Conservation (phyloP, 1,140 invertebrate species). For the Camponotus vicinus region DNA sequence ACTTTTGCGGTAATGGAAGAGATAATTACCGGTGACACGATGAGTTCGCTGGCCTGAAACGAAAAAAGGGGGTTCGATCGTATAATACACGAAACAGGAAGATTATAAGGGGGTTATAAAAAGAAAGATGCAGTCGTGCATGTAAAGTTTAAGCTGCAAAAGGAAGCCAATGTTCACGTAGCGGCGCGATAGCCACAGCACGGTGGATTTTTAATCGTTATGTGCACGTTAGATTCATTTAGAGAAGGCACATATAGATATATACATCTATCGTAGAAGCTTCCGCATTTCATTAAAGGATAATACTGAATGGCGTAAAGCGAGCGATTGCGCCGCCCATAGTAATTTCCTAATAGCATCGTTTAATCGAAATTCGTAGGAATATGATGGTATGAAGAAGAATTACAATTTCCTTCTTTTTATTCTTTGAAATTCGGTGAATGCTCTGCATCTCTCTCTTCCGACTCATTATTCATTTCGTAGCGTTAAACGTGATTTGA, state of each 20-base stretch:
- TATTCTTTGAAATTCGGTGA: not conserved
- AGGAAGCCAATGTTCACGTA: not conserved
- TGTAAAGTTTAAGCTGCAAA: not conserved
- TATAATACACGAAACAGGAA: not conserved
- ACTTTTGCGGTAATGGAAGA: conserved; percentile 44
- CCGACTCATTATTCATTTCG: not conserved
- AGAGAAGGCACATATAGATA: not conserved
- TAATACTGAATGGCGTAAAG: conserved; percentile 54
- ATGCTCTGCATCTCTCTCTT: not conserved
- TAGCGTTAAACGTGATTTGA: not conserved
- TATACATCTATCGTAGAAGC: not conserved
- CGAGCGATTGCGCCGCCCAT: not conserved
- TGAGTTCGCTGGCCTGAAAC: not conserved
- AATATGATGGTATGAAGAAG: conserved; percentile 2
- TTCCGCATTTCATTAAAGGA: conserved; percentile 38
- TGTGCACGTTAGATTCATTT: conserved; percentile 39
- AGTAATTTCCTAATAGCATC: conserved; percentile 62
- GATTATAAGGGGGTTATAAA: conserved; percentile 3
- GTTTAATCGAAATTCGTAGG: conserved; percentile 61
- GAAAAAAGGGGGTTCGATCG: conserved; percentile 11
- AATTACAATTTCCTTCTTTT: conserved; percentile 17
- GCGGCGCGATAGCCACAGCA: not conserved
- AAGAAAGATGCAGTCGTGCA: not conserved
- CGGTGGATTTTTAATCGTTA: conserved; percentile 40
- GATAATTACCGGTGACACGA: conserved; percentile 35